Base-by-base conservation (phyloP, 2,797 vertebrate species). In the Xenentodon cancila region DNA sequence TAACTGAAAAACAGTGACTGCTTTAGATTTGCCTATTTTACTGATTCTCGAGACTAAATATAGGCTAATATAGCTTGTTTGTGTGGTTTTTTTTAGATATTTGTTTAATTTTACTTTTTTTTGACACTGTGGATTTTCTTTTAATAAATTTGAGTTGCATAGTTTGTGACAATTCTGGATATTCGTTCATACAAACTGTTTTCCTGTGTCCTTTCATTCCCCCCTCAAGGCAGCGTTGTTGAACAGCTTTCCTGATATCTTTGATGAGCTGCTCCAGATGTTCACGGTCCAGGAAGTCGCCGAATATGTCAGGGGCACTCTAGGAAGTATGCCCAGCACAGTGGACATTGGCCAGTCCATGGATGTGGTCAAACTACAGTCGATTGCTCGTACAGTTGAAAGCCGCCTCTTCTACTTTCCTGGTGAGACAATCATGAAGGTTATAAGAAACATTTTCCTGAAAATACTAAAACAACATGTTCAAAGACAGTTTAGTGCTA, bases 301-400 rank as follows among this genome's bases (percentile, higher is more conserved):
- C 0, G 97, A 99, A 86, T 98, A 99, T 22, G 97, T 99, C 76
- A 87, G 97, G 47, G 97, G 97, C 13, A 99, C 97, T 0, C 91
- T 99, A 65, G 97, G 97, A 65, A 99, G 98, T 92, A 97, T 99
- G 95, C 97, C 97, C 85, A 99, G 97, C 77, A 99, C 97, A 0
- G 96, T 99, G 20, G 97, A 99, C 89, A 97, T 98, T 0, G 97
- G 97, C n/a, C 97, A 99, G 79, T 98, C 97, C 0, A 97, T 99
- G 97, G 98, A 99, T 6, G 97, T 98, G n/a, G 98, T 99, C 45
- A 99, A 98, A 84, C 93, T 99, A 9, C 98, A 99, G 82, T 98
- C 97, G 40, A 98, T 99, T 0, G 97, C 96, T 30, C 95, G 98
- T 49, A 99, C 97, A 0, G 98, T 99, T 0, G 98, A 99, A 78